phyloP scores from a whole-genome alignment of 2,113 vertebrate genomes.

The Myotis brandtii region DNA sequence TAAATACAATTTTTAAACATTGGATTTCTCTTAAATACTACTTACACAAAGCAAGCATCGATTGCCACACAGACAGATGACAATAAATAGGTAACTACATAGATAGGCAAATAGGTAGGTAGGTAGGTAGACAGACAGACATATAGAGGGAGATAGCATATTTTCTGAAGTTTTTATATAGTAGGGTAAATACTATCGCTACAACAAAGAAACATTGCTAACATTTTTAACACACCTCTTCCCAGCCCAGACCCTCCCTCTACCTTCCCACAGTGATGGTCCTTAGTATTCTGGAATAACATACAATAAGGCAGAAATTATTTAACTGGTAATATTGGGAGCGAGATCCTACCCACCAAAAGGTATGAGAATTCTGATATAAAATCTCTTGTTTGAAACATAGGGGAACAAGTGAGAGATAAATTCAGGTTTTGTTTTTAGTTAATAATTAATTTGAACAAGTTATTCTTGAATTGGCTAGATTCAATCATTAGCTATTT shows the following conservation, averaged over 20 bases:
- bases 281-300: not conserved
- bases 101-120: not conserved
- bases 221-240: not conserved
- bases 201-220: not conserved
- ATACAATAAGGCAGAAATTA: not conserved
- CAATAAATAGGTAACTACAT: not conserved
- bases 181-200: not conserved
- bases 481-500: not conserved
- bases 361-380: not conserved
- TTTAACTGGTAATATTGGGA: not conserved
- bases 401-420: not conserved
- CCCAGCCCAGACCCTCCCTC: not conserved
- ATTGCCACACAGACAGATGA: not conserved
- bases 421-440: not conserved
- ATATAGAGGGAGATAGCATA: not conserved
- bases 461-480: not conserved
- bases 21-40: not conserved
- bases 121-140: not conserved
- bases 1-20: not conserved
- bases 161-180: not conserved
- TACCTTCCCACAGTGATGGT: not conserved
- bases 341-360: not conserved
- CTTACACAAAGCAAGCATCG: not conserved
- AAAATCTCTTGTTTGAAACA: not conserved
- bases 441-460: not conserved